Percentiles rank a stretch among this genome's conserved stretches.
Evolutionary conservation across 2,113 vertebrate genomes (phyloP).

Genomic region (Corvus moneduloides): DNA sequence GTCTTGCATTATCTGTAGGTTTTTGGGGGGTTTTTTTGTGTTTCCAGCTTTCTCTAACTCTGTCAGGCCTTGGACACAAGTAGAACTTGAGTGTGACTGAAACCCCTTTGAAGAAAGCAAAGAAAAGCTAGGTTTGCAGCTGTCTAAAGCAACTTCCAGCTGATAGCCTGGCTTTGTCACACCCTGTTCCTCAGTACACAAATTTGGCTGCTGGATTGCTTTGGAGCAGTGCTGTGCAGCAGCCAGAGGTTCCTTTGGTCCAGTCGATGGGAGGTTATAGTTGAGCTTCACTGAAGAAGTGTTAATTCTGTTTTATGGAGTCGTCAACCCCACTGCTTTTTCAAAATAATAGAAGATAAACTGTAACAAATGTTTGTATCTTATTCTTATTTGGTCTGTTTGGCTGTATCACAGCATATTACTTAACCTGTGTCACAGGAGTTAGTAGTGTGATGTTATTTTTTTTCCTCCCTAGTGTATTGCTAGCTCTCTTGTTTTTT

Average conservation of each 20-base stretch:
- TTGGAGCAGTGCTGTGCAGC: neutral
- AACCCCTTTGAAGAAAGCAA: neutral
- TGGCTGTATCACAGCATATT: neutral
- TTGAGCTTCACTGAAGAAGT: neutral
- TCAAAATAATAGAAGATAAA: neutral
- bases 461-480: accelerated
- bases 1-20: neutral
- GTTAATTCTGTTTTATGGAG: neutral
- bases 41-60: neutral
- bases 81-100: neutral
- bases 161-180: neutral
- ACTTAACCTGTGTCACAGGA: neutral
- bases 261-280: neutral
- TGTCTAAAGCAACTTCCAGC: neutral
- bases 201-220: neutral
- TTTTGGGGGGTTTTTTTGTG: neutral
- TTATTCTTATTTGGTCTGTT: neutral
- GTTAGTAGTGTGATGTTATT: neutral
- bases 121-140: neutral
- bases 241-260: neutral
- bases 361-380: neutral
- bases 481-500: neutral
- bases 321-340: neutral
- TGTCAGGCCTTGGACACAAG: neutral
- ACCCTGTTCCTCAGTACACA: neutral